These are phyloP conservation scores for Pycnonotus jocosus DNA, from an alignment of 2,113 vertebrate species.

Conservation along the genomic window DNA sequence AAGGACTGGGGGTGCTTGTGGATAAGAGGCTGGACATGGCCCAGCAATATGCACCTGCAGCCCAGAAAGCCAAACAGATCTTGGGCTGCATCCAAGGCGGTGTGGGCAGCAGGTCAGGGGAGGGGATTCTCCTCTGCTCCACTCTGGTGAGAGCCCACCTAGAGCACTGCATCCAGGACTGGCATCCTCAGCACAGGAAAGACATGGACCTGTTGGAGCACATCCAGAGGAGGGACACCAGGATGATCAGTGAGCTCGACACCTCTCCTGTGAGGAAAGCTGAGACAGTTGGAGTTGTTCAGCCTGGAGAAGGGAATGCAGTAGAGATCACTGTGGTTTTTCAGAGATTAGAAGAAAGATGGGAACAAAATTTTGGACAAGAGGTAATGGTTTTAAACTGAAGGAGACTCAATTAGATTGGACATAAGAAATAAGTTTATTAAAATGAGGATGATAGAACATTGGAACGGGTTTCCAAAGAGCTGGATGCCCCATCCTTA, in stretches of 20 bases:
- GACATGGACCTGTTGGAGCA: not conserved
- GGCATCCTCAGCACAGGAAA: not conserved
- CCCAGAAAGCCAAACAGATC: not conserved
- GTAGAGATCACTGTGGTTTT: not conserved
- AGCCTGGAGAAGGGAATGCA: not conserved
- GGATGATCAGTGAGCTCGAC: not conserved
- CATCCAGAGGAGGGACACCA: not conserved
- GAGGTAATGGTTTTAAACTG: not conserved
- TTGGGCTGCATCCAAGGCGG: not conserved
- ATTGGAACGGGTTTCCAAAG: not conserved
- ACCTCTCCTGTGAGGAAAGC: not conserved
- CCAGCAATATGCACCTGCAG: not conserved
- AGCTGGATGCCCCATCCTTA: not conserved
- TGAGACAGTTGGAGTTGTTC: not conserved
- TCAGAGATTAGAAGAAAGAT: not conserved
- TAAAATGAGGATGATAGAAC: not conserved
- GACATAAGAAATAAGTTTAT: not conserved
- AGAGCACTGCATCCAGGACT: rapidly evolving
- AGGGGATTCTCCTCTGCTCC: not conserved
- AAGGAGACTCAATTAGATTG: not conserved
- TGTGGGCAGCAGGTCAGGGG: too few species aligned
- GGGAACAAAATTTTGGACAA: not conserved
- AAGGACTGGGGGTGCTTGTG: not conserved
- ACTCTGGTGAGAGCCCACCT: not conserved
- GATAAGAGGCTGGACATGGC: not conserved